Base-by-base conservation (phyloP, 2,888 invertebrate species). In the Trichogramma evanescens region DNA sequence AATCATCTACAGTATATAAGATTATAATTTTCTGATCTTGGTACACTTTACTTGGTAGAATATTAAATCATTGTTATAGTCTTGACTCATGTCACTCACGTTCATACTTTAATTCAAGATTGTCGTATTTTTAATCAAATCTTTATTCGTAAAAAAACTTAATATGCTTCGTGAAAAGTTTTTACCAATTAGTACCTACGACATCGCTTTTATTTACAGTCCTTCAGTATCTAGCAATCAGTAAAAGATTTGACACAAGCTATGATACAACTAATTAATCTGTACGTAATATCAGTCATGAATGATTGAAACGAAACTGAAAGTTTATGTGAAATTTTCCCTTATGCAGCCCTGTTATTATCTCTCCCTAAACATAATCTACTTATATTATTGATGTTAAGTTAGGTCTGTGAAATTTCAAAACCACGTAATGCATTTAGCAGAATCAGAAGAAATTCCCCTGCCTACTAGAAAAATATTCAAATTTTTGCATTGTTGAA, bases 401-500 rank as follows among this genome's bases (percentile, higher is more conserved):
- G 26, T 45, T 51, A 40, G 45, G 50, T 60, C 8, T 38, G 42
- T 56, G 45, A 43, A 44, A 60, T 60, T 54, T 54, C 39, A 40
- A 10, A 38, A 52, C 9, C 43, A 58, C 40, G 48, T 41, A 10
- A 41, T 61, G 5, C 43, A 45, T 42, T 46, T 50, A 56, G 6
- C 43, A 58, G 50, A 56, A 46, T 50, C 39, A 44, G 51, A 57
- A 54, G 57, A 59, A 61, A 58, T 63, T 58, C n/a, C 42, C 56
- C 54, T 59, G 13, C 54, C 56, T 61, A 57, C 59, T 61, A 61
- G 54, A 63, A 63, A 61, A 63, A 63, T 63, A 63, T 63, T 46
- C 48, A 56, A 54, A 52, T 61, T 56, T 58, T 55, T 50, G 7
- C 43, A 39, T 54, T 50, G 26, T n/a, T 41, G n/a, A 52, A 43